These are phyloP conservation scores for Sebastes kiyomatsui DNA, from an alignment of 2,797 vertebrate species.

Conservation along the genomic window DNA sequence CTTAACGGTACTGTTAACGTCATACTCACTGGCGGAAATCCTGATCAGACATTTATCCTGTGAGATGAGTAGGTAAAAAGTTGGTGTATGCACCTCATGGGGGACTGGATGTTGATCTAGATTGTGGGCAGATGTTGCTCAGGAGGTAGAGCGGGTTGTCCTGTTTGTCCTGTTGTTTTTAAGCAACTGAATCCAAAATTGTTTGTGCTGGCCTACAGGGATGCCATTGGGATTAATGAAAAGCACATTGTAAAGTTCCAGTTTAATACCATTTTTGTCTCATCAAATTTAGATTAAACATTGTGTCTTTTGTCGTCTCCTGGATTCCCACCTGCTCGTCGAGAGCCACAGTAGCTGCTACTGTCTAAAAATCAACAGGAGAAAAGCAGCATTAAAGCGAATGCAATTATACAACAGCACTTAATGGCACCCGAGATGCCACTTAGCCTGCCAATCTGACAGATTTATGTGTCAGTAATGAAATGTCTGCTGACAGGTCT, in stretches of 20 bases:
- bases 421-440: conserved; percentile 66
- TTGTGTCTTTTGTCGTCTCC: background rate
- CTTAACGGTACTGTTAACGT: no score
- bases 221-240: background rate
- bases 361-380: conserved; percentile 19
- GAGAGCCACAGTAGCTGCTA: background rate
- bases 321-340: background rate
- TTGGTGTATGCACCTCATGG: background rate
- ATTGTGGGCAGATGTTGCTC: no score
- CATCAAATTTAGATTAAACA: background rate
- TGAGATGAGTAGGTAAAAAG: background rate
- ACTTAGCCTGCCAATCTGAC: conserved; percentile 58
- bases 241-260: background rate
- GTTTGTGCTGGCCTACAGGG: no score
- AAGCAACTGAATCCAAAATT: background rate
- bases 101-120: no score
- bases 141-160: background rate
- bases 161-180: background rate
- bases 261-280: background rate
- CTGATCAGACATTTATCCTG: no score
- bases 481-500: conserved; percentile 68
- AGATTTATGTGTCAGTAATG: conserved; percentile 71
- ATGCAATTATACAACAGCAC: conserved; percentile 58
- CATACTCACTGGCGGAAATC: no score
- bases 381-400: conserved; percentile 23